A percentile compares a stretch with the other conserved stretches of the same genome.
Evolutionary conservation across 2,888 invertebrate species (phyloP).

Genomic region (Meteorus cinctellus): DNA sequence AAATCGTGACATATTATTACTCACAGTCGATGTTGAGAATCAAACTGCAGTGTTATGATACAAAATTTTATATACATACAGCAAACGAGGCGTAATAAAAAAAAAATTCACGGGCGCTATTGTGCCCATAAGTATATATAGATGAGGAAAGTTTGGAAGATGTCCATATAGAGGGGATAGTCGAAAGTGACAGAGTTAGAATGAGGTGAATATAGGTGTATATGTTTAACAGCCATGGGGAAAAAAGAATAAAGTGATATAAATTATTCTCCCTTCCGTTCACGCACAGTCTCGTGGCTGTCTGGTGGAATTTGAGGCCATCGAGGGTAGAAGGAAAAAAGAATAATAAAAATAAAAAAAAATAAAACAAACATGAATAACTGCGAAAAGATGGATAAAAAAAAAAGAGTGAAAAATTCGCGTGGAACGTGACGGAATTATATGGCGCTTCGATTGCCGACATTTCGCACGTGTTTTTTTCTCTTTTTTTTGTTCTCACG

Average conservation of each 20-base stretch:
- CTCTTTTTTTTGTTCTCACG: not conserved
- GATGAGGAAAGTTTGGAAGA: not conserved
- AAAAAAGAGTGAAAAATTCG: constrained; percentile 47
- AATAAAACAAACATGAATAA: not conserved
- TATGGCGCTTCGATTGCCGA: constrained; percentile 37
- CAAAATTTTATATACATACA: too few relatives aligned
- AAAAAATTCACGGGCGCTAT: not conserved
- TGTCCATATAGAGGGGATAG: not conserved
- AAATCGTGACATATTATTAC: not conserved
- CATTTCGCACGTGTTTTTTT: constrained; percentile 24
- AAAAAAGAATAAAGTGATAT: constrained; percentile 37
- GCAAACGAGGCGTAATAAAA: not conserved
- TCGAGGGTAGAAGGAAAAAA: constrained; percentile 21
- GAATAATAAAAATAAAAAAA: not conserved
- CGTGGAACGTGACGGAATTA: constrained; percentile 50
- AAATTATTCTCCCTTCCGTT: constrained; percentile 42
- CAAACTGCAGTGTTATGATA: not conserved
- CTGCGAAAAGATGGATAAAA: not conserved
- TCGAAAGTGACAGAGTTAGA: not conserved
- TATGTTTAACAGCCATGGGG: not conserved
- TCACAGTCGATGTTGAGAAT: not conserved
- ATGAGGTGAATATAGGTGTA: constrained; percentile 3
- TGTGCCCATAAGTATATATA: not conserved
- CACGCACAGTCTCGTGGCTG: constrained; percentile 41
- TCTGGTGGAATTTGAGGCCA: constrained; percentile 41